phyloP scores from a whole-genome alignment of 2,888 invertebrate species.

The Atethmia centrago region DNA sequence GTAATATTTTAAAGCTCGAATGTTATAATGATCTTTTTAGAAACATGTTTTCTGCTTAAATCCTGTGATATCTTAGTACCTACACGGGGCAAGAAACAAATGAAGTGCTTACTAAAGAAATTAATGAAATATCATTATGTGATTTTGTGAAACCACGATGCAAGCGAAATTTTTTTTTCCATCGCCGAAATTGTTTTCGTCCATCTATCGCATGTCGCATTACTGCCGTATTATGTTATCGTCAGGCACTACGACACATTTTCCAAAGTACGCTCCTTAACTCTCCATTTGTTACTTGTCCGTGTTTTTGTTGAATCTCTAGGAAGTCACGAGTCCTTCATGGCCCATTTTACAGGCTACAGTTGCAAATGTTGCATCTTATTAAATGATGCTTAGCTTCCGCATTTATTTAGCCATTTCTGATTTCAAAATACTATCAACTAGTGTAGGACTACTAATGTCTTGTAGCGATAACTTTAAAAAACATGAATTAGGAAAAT shows the following conservation, averaged over 20 bases:
- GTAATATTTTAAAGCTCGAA: slow-evolving; percentile 25
- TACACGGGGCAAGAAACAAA: slow-evolving; percentile 1
- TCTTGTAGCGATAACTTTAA: background rate
- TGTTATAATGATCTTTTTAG: background rate
- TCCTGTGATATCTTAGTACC: slow-evolving; percentile 37
- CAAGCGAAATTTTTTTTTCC: no score
- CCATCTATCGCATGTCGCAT: no score
- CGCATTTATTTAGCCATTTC: background rate
- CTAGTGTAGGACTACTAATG: background rate
- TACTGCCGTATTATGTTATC: background rate
- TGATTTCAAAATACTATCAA: background rate
- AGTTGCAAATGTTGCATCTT: background rate
- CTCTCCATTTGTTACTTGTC: slow-evolving; percentile 21
- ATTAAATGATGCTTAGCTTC: background rate
- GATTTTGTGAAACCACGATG: no score
- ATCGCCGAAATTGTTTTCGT: no score
- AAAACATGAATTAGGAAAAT: background rate
- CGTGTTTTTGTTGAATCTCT: slow-evolving; percentile 15
- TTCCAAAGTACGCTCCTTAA: background rate
- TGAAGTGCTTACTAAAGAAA: background rate
- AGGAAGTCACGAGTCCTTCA: background rate
- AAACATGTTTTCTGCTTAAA: background rate
- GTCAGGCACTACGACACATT: background rate
- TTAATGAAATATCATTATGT: no score
- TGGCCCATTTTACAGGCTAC: background rate